Evolutionary conservation across 1,140 invertebrate genomes (phyloP), one percentile per base, ranked within the genome.

Genomic region (Drosophila nebulosa): DNA sequence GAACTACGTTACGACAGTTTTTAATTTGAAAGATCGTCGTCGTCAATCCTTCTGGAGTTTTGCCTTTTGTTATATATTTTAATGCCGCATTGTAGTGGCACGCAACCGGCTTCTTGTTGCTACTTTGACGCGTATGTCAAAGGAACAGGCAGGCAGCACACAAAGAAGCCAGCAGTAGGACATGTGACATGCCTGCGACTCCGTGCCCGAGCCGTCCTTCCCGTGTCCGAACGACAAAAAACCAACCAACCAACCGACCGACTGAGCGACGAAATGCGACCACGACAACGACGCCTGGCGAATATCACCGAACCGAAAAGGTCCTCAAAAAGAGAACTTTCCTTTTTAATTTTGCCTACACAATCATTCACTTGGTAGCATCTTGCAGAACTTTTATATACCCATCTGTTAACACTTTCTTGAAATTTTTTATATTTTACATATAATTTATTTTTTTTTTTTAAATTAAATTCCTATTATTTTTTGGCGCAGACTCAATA

Each of bases 401-500:
- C 74, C 74, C 72, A 84, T 21, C 39, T 46, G 39, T 46, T 46
- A 46, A 16, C 39, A 46, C 39, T 18, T 46, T 18, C 10, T 46
- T n/a, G n/a, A n/a, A n/a, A n/a, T n/a, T n/a, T 18, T 1, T 10
- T 9, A 21, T 9, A 58, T 24, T 18, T 16, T 30, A n/a, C 5
- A 3, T 16, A 14, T 55, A 16, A 26, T 30, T 30, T 55, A 55
- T 55, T 16, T 55, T 24, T 51, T 21, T 46, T 42, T 21, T 46
- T 46, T 18, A n/a, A n/a, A n/a, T 51, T 51, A 24, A 16, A 26
- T 52, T 26, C 14, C 9, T 26, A 30, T 16, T 53, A 1, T 74
- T 65, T 79, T 71, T 71, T 85, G 77, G 81, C 80, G 81, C 80
- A 84, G 81, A 84, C 80, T 84, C 80, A 81, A 84, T 80, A 84